phyloP scores from a whole-genome alignment of 2,888 invertebrate species.

The Drosophila robusta region DNA sequence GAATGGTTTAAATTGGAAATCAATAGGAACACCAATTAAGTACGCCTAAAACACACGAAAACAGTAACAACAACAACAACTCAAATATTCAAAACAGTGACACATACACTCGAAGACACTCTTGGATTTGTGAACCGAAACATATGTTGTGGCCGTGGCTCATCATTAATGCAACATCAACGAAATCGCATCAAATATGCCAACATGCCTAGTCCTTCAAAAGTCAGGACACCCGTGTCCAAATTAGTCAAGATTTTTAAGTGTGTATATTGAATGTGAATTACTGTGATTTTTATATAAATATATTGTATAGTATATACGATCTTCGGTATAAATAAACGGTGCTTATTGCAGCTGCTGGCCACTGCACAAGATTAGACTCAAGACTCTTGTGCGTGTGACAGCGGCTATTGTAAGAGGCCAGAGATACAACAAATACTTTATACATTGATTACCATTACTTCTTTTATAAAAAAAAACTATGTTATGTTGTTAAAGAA shows the following conservation, averaged over 20 bases:
- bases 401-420: slow-evolving; percentile 98
- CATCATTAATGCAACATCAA: slow-evolving; percentile 61
- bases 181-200: slow-evolving; percentile 32
- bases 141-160: slow-evolving; percentile 50
- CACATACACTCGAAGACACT: slow-evolving; percentile 7
- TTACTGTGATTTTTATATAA: background rate
- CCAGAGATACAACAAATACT: slow-evolving; percentile 61
- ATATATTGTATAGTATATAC: background rate
- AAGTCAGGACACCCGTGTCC: background rate
- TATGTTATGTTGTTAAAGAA: too few species aligned
- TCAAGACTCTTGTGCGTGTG: slow-evolving; percentile 99
- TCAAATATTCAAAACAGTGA: slow-evolving; percentile 66
- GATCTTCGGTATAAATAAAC: background rate
- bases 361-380: slow-evolving; percentile 99
- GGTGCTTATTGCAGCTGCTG: slow-evolving; percentile 96
- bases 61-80: slow-evolving; percentile 8
- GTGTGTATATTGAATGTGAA: background rate
- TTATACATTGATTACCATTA: too few species aligned
- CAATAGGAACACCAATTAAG: slow-evolving; percentile 40
- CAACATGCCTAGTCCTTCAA: background rate
- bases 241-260: slow-evolving; percentile 10
- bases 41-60: slow-evolving; percentile 1
- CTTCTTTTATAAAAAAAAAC: too few species aligned
- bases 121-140: slow-evolving; percentile 57
- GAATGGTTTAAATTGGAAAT: slow-evolving; percentile 49